Percentiles rank a stretch among this genome's conserved stretches.
Evolutionary conservation across 2,888 invertebrate species (phyloP).

Genomic region (Drosophila borborema): DNA sequence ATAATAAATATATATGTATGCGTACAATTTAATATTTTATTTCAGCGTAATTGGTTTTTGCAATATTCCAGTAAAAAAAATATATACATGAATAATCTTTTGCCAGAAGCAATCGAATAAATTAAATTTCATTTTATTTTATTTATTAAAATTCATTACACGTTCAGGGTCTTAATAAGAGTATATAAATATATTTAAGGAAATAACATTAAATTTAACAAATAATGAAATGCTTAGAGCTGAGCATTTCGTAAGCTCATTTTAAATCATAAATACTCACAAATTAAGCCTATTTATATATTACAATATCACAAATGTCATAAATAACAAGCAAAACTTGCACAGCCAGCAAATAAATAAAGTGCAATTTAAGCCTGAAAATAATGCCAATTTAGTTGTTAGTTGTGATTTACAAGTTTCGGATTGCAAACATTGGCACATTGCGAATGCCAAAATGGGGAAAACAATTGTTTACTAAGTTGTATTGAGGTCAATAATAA

Average conservation of each 20-base stretch:
- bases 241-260: neutral
- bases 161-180: neutral
- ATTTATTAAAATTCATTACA: neutral
- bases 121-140: neutral
- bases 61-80: neutral
- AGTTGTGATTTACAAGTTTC: slow-evolving; percentile 19
- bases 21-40: slow-evolving; percentile 13
- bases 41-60: neutral
- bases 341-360: slow-evolving; percentile 28
- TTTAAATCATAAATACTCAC: neutral
- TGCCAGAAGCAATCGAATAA: neutral
- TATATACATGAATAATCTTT: neutral
- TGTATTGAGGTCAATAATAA: slow-evolving; percentile 19
- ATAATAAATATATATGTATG: slow-evolving; percentile 12
- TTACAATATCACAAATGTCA: neutral
- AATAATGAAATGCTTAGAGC: too few relatives aligned
- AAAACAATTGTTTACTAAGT: slow-evolving; percentile 11
- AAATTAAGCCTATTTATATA: neutral
- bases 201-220: neutral
- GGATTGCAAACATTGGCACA: slow-evolving; percentile 1
- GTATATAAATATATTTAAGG: neutral
- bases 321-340: slow-evolving; percentile 15
- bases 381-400: slow-evolving; percentile 25
- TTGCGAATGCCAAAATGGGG: neutral
- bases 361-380: slow-evolving; percentile 10